Percentiles rank a stretch among this genome's conserved stretches.
These are phyloP conservation scores for Jaculus jaculus DNA, from an alignment of 2,113 vertebrate species.

Conservation along the genomic window DNA sequence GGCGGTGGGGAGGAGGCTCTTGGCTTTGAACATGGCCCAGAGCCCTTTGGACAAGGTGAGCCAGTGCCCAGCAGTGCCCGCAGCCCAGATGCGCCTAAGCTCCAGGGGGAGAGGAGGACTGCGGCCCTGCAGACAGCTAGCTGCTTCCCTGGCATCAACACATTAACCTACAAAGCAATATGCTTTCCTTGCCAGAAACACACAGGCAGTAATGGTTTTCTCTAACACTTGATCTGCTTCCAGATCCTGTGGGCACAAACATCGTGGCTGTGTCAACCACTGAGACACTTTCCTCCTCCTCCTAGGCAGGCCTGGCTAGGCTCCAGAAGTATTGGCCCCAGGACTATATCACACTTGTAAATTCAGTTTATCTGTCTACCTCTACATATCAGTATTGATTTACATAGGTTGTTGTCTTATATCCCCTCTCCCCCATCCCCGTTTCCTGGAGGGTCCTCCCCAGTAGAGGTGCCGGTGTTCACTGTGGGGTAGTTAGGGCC, in stretches of 20 bases:
- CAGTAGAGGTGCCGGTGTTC: too few species aligned
- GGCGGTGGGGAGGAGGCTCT: slow-evolving; percentile 53
- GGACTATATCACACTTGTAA: slow-evolving; percentile 2
- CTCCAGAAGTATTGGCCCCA: neutral
- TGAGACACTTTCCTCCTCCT: neutral
- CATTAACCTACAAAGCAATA: slow-evolving; percentile 27
- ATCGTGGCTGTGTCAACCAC: neutral
- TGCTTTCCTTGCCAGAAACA: slow-evolving; percentile 23
- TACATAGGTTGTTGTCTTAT: too few species aligned
- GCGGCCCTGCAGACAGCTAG: neutral
- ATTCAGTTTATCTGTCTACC: neutral
- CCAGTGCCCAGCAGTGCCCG: slow-evolving; percentile 16
- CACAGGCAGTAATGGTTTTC: neutral
- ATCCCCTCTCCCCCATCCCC: too few species aligned
- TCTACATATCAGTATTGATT: too few species aligned
- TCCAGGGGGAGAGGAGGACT: neutral
- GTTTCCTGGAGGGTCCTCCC: too few species aligned
- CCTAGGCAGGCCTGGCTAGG: neutral
- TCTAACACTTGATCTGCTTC: slow-evolving; percentile 37
- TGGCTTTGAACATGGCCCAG: slow-evolving; percentile 54
- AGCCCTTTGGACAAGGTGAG: slow-evolving; percentile 33
- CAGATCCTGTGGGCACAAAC: neutral
- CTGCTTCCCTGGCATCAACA: slow-evolving; percentile 14
- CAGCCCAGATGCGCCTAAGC: slow-evolving; percentile 65
- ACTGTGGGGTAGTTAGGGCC: too few species aligned